These are phyloP conservation scores for Acrocyrtus sp. DNA, from an alignment of 2,888 invertebrate species.

Conservation along the genomic window DNA sequence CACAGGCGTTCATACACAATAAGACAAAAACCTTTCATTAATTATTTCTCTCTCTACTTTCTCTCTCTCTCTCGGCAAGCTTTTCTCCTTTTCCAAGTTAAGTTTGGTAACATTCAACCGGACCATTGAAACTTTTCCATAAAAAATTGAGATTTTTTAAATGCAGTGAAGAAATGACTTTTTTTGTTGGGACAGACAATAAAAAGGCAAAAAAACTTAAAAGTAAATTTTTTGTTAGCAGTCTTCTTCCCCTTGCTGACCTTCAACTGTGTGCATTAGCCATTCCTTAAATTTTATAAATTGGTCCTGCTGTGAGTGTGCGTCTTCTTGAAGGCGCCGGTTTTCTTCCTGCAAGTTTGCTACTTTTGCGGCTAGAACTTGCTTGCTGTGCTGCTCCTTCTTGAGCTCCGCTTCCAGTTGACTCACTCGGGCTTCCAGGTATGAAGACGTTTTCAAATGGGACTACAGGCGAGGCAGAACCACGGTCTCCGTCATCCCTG, in stretches of 20 bases:
- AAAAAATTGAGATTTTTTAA: too few relatives aligned
- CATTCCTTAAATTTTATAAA: conserved; percentile 61
- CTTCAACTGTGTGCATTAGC: conserved; percentile 55
- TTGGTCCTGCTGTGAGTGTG: conserved; percentile 86
- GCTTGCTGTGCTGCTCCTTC: conserved; percentile 72
- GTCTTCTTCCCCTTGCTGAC: conserved; percentile 43
- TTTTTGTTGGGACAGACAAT: too few relatives aligned
- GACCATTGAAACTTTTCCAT: neutral
- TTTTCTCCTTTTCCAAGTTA: too few relatives aligned
- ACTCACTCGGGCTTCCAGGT: conserved; percentile 63
- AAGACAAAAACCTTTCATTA: too few relatives aligned
- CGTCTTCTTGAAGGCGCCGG: conserved; percentile 86
- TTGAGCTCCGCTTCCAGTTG: conserved; percentile 72
- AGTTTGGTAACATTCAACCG: neutral
- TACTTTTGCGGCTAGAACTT: conserved; percentile 76
- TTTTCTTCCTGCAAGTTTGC: conserved; percentile 81
- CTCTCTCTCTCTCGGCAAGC: too few relatives aligned
- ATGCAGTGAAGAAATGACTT: too few relatives aligned
- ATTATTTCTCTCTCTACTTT: too few relatives aligned
- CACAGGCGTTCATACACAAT: too few relatives aligned
- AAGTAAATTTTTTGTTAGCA: conserved; percentile 18
- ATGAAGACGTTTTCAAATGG: conserved; percentile 63
- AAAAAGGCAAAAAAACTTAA: too few relatives aligned
- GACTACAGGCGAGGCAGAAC: conserved; percentile 34
- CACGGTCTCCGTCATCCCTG: conserved; percentile 46